Evolutionary conservation across 2,113 vertebrate species (phyloP), one percentile per base, ranked within the genome.

Genomic region (Cephalopterus ornatus): DNA sequence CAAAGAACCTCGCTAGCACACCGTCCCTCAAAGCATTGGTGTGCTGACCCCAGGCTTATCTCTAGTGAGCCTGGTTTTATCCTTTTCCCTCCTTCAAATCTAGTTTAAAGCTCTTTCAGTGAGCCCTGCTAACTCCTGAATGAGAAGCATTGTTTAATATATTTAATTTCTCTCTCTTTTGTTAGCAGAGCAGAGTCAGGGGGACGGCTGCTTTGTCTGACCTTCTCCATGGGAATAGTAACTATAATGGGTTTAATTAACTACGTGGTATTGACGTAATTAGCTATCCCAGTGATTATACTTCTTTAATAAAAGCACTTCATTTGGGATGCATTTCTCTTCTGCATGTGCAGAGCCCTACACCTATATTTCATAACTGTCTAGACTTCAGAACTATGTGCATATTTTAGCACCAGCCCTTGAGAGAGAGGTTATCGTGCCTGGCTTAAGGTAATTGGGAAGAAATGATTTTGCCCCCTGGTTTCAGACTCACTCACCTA

Each of bases 191-290:
- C 63, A 85, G 93, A 97, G 91, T 96, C 72, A 92, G 89, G 96
- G 96, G 94, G 95, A 93, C 0, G 55, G 81, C 81, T 61, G 81
- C 96, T 98, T 98, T 97, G 86, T 97, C 92, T 98, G 98, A 98
- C 97, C 97, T 97, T 71, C 83, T 98, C 96, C 92, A 95, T 84
- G 97, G 97, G 97, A 97, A 97, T 97, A 97, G 96, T 97, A 97
- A 97, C 97, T 94, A 91, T 98, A 98, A 98, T 98, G 97, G 96
- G 83, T 98, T 98, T 98, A 98, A 98, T 98, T 98, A 98, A 98
- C 98, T 98, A 98, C 98, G 97, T 97, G 89, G 96, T 98, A 98
- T 98, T 98, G 98, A 98, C 49, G 83, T 97, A 98, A 98, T 98
- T 98, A 98, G 97, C 98, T 98, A 98, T 97, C 97, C 96, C 85